Base-by-base conservation (phyloP, 2,797 vertebrate species). In the Rhadinocentrus ornatus region DNA sequence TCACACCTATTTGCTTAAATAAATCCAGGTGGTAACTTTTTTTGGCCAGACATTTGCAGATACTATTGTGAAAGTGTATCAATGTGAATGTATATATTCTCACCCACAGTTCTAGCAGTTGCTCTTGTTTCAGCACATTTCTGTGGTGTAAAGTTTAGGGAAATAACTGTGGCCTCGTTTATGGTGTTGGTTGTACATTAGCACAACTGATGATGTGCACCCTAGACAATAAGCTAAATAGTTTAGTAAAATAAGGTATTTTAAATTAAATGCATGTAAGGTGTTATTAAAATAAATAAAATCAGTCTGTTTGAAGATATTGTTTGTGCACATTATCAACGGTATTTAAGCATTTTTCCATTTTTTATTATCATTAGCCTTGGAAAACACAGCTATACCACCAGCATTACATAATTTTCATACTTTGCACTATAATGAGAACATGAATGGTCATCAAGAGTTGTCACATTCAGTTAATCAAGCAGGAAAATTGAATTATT, bases 391-490 rank as follows among this genome's bases (percentile, higher is more conserved):
- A 32, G 26, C 20, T 50, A 20, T n/a, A 31, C 24, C 35, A 11
- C 22, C 4, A 52, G n/a, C 16, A 12, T 58, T 26, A 39, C 24
- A 37, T 59, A 24, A 59, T 58, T 50, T 15, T 27, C 39, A 37
- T 10, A 7, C 27, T 35, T n/a, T 75, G n/a, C 0, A 31, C 22
- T 10, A 18, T 20, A 11, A 35, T 48, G 12, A 46, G 44, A 20
- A 46, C n/a, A n/a, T 46, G 44, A 46, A 46, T n/a, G 44, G 6
- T 20, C 44, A 46, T n/a, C 9, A 2, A 46, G 44, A 75, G 27
- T 24, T 39, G 24, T 62, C 56, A 48, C 18, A 60, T 44, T 39
- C 9, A 64, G 54, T 50, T 63, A 70, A 46, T 53, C 26, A 39
- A 2, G 34, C 24, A 34, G 35, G 24, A 55, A 54, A 56, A 69